phyloP scores from a whole-genome alignment of 2,888 invertebrate species.

The Thera britannica region DNA sequence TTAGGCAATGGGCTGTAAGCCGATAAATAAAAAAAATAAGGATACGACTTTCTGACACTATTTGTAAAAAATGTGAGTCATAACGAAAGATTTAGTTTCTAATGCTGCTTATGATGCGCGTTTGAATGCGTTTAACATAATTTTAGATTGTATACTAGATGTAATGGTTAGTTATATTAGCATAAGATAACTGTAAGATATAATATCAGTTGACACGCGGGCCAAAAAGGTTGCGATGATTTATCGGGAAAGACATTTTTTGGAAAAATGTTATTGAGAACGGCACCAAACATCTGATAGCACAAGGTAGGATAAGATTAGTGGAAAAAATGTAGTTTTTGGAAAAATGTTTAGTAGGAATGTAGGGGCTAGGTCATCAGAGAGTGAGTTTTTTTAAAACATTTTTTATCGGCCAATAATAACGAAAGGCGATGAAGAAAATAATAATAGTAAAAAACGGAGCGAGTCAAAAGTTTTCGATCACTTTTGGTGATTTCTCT shows the following conservation, averaged over 20 bases:
- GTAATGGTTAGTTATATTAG: constrained; percentile 46
- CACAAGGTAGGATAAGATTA: constrained; percentile 74
- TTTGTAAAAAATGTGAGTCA: constrained; percentile 76
- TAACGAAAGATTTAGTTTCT: constrained; percentile 67
- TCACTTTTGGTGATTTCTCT: constrained; percentile 52
- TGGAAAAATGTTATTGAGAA: constrained; percentile 42
- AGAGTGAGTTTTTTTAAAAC: constrained; percentile 71
- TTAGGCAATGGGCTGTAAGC: constrained; percentile 42
- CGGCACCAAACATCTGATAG: constrained; percentile 68
- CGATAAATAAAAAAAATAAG: constrained; percentile 44
- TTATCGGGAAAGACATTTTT: constrained; percentile 50
- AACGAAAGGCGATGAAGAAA: constrained; percentile 51
- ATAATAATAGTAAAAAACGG: constrained; percentile 44
- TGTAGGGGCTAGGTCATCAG: constrained; percentile 62
- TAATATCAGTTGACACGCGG: constrained; percentile 73
- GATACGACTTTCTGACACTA: constrained; percentile 41
- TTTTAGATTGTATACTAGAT: constrained; percentile 74
- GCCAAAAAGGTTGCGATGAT: constrained; percentile 73
- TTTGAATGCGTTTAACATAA: constrained; percentile 58
- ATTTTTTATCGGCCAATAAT: constrained; percentile 66
- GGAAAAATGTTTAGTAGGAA: constrained; percentile 82
- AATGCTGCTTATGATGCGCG: constrained; percentile 73
- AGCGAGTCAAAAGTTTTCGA: constrained; percentile 47
- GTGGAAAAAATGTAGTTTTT: constrained; percentile 79
- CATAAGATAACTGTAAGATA: constrained; percentile 52